Conservation (phyloP, 2,113 vertebrate genomes). For the Anguilla japonica region DNA sequence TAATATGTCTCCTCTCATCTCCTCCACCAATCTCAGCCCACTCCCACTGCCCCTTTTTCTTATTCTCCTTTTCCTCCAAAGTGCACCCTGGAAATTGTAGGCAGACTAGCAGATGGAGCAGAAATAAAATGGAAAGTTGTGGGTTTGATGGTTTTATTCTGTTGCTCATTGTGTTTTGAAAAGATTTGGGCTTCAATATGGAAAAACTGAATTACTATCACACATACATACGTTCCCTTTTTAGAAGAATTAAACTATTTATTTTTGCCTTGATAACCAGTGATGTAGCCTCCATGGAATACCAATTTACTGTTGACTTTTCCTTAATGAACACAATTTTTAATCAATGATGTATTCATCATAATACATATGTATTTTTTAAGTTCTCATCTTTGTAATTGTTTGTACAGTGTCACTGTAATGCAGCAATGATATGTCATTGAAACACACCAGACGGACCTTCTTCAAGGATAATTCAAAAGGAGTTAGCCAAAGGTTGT, state of each 20-base stretch:
- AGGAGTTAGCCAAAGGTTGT: no score
- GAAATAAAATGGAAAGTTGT: neutral
- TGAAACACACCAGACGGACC: neutral
- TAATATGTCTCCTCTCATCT: constrained; percentile 36
- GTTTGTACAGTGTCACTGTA: neutral
- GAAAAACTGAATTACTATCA: no score
- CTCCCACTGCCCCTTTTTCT: neutral
- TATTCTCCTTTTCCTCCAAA: neutral
- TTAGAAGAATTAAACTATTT: no score
- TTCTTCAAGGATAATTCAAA: neutral
- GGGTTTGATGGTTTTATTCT: neutral
- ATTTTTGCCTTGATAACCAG: no score
- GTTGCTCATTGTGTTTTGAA: neutral
- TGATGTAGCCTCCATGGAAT: no score
- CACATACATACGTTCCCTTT: no score
- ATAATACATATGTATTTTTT: neutral
- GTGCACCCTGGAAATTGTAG: neutral
- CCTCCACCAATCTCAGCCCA: neutral
- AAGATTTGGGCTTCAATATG: neutral
- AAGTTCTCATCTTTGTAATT: neutral
- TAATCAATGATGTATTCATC: neutral
- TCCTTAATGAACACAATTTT: neutral
- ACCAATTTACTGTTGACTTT: no score
- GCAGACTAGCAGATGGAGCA: neutral
- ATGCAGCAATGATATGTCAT: neutral